Conservation (phyloP, 2,888 invertebrate species). For the Barypeithes pellucidus region DNA sequence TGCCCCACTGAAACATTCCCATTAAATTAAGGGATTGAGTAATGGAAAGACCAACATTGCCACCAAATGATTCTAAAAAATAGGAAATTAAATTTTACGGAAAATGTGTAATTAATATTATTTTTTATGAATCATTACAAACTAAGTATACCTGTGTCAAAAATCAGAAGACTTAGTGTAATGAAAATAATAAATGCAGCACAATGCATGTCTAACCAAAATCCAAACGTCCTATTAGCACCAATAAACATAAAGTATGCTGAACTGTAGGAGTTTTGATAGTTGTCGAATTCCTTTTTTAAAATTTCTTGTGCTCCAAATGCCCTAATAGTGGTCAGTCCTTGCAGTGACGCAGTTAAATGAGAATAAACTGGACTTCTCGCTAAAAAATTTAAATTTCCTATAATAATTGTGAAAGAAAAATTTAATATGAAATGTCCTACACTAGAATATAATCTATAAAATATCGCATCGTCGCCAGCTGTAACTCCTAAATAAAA, state of each 20-base stretch:
- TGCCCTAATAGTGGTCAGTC: conserved; percentile 83
- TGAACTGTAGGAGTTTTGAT: conserved; percentile 79
- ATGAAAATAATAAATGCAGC: conserved; percentile 77
- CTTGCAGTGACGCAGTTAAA: conserved; percentile 82
- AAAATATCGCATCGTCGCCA: no score
- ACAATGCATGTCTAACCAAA: conserved; percentile 80
- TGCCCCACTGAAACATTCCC: conserved; percentile 89
- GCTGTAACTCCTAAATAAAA: no score
- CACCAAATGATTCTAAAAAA: conserved; percentile 64
- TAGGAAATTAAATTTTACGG: not conserved
- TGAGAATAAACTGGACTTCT: conserved; percentile 86
- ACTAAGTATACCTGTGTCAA: conserved; percentile 71
- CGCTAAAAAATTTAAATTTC: conserved; percentile 74
- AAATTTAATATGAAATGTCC: no score
- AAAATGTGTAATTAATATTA: no score
- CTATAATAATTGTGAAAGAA: no score
- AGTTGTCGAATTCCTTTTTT: conserved; percentile 75
- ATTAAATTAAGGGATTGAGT: conserved; percentile 67
- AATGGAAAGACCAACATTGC: conserved; percentile 68
- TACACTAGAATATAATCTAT: no score
- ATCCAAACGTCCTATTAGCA: conserved; percentile 80
- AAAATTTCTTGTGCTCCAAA: conserved; percentile 78
- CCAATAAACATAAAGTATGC: conserved; percentile 80
- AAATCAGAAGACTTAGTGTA: conserved; percentile 77
- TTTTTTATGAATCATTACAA: not conserved